Conservation (phyloP, 1,140 invertebrate species). For the Pachyrhynchus sulphureomaculatus region DNA sequence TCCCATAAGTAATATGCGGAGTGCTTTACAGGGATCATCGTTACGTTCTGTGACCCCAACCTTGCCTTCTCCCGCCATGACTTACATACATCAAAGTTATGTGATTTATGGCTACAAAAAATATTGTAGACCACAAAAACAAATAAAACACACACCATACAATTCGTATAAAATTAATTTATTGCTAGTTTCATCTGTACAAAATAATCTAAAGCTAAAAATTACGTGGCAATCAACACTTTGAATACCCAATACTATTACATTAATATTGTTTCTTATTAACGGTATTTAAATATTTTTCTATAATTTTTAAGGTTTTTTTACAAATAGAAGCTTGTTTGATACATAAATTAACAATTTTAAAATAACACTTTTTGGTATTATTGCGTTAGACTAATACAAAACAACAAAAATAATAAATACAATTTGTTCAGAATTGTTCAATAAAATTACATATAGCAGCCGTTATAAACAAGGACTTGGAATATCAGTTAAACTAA, state of each 20-base stretch:
- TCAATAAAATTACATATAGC: too few relatives aligned
- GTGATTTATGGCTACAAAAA: too few relatives aligned
- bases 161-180: constrained; percentile 27
- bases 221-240: constrained; percentile 5
- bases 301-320: neutral
- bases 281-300: neutral
- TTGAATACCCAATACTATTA: constrained; percentile 1
- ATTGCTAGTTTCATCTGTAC: constrained; percentile 16
- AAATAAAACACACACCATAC: too few relatives aligned
- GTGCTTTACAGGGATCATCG: too few relatives aligned
- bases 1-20: too few relatives aligned
- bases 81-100: too few relatives aligned
- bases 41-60: too few relatives aligned
- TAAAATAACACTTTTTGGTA: too few relatives aligned
- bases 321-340: neutral
- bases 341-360: neutral
- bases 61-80: too few relatives aligned
- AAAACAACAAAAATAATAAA: neutral
- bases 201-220: constrained; percentile 7
- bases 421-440: neutral
- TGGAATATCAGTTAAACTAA: neutral
- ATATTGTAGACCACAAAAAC: too few relatives aligned
- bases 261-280: constrained; percentile 1
- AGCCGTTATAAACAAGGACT: too few relatives aligned
- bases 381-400: too few relatives aligned